phyloP scores from a whole-genome alignment of 2,797 vertebrate species.

The Nasua narica region DNA sequence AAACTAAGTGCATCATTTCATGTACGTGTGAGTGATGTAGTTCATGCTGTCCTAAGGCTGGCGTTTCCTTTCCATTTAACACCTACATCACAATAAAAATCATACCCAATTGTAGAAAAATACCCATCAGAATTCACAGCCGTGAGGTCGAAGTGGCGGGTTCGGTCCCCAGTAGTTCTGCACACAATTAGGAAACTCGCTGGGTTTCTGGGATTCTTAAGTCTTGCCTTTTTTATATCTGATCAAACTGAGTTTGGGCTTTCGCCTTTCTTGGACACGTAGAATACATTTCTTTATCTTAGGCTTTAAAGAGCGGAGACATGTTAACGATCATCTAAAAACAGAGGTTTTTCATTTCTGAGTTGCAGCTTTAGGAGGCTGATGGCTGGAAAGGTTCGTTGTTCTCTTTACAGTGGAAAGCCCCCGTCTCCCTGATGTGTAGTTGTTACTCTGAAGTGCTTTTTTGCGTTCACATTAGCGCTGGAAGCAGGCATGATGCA shows the following conservation, averaged over 20 bases:
- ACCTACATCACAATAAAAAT: background rate
- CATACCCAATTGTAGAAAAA: background rate
- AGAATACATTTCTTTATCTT: background rate
- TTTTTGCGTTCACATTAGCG: background rate
- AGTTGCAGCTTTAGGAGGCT: background rate
- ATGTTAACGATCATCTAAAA: background rate
- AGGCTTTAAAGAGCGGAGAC: background rate
- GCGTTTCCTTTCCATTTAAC: background rate
- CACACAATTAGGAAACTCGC: background rate
- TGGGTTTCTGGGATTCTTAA: background rate
- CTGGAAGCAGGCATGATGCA: background rate
- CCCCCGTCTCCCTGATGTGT: background rate
- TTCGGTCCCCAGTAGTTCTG: background rate
- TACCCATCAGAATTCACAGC: background rate
- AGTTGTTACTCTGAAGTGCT: background rate
- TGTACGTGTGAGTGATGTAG: background rate
- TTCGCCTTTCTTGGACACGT: background rate
- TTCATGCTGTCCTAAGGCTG: background rate
- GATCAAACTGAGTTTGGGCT: background rate
- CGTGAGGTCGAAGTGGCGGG: background rate
- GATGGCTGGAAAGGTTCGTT: background rate
- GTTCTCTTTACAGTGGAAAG: background rate
- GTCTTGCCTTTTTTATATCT: background rate
- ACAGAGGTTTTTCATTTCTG: background rate
- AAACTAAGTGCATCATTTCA: background rate